Evolutionary conservation across 2,113 vertebrate species (phyloP).

Genomic region (Kryptolebias marmoratus): DNA sequence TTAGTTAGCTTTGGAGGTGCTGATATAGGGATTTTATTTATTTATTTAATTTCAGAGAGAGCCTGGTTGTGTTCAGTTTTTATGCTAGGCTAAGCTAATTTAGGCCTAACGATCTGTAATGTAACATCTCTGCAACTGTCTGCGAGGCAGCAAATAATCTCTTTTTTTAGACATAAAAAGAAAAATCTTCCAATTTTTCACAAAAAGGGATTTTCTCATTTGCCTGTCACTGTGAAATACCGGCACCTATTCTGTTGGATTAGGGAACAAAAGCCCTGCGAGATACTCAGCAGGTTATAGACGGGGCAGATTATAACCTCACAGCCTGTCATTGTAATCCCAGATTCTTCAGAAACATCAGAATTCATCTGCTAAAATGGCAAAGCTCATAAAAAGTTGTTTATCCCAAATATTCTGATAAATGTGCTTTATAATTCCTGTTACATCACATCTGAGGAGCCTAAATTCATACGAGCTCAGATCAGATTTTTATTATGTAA

Average conservation of each 20-base stretch:
- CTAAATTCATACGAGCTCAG: slow-evolving; percentile 4
- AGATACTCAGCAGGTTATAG: background rate
- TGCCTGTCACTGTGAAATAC: slow-evolving; percentile 6
- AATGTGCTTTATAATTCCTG: slow-evolving; percentile 26
- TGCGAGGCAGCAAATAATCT: background rate
- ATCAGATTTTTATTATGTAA: background rate
- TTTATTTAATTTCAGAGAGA: background rate
- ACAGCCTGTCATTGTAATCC: slow-evolving; percentile 55
- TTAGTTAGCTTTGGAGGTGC: slow-evolving; percentile 9
- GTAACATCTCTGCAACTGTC: background rate
- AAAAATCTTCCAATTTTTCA: slow-evolving; percentile 3
- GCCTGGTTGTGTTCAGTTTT: background rate
- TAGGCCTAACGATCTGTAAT: background rate
- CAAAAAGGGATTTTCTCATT: background rate
- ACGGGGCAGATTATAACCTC: slow-evolving; percentile 51
- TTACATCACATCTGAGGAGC: background rate
- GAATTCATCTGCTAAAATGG: slow-evolving; percentile 40
- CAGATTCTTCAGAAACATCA: slow-evolving; percentile 28
- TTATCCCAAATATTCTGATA: slow-evolving; percentile 18
- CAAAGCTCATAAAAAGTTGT: slow-evolving; percentile 28
- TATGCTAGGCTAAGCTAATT: background rate
- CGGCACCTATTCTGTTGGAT: background rate
- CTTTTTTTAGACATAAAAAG: background rate
- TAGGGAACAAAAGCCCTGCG: slow-evolving; percentile 3
- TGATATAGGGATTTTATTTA: slow-evolving; percentile 3